Conservation (phyloP, 2,113 vertebrate genomes). For the Odontesthes bonariensis region DNA sequence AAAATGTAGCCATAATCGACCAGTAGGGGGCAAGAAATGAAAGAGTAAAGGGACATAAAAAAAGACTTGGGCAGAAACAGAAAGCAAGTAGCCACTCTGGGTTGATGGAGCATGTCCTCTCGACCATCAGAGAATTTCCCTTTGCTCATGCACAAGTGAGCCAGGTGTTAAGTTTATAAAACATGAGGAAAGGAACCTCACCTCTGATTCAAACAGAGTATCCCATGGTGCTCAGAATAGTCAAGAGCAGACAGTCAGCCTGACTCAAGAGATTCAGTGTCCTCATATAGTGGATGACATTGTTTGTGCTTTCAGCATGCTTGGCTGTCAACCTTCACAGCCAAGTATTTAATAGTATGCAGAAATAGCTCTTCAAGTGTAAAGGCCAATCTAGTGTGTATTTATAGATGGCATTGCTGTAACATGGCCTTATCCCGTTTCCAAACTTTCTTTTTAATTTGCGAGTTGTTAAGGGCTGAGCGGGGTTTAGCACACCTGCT, state of each 20-base stretch:
- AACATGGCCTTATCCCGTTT: constrained; percentile 63
- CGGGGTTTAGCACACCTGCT: constrained; percentile 42
- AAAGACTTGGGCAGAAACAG: too few species aligned
- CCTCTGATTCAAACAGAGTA: constrained; percentile 56
- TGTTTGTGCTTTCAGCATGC: constrained; percentile 30
- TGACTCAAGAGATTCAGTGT: constrained; percentile 44
- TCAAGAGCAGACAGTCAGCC: constrained; percentile 25
- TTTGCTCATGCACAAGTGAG: too few species aligned
- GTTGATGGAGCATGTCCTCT: too few species aligned
- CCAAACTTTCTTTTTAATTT: constrained; percentile 74
- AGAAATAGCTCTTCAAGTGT: constrained; percentile 69
- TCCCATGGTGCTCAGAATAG: constrained; percentile 39
- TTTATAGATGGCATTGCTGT: constrained; percentile 74
- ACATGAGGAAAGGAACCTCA: constrained; percentile 40
- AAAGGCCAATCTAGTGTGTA: constrained; percentile 70
- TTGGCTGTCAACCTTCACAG: constrained; percentile 14
- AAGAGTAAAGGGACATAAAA: too few species aligned
- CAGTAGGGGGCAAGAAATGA: background rate
- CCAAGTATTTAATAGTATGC: constrained; percentile 20
- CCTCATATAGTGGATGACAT: constrained; percentile 42
- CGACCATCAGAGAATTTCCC: too few species aligned
- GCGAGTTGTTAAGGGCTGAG: constrained; percentile 69
- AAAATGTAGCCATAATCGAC: background rate
- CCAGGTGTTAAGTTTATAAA: constrained; percentile 50
- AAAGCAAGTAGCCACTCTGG: too few species aligned